Evolutionary conservation across 2,888 invertebrate genomes (phyloP).

Genomic region (Drosophila percnosoma): DNA sequence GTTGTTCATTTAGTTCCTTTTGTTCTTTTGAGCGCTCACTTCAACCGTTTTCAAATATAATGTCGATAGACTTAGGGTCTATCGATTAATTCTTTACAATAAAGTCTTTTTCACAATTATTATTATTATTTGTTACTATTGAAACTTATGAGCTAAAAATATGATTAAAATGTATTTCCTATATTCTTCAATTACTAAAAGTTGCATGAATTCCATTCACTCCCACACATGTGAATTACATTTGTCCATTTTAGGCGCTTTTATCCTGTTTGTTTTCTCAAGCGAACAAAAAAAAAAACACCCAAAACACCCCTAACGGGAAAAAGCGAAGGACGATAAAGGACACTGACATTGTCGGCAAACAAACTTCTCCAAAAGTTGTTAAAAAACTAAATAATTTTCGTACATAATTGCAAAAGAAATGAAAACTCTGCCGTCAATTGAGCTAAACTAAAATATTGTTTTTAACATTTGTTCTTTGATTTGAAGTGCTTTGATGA

Average conservation of each 20-base stretch:
- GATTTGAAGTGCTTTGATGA: slow-evolving; percentile 18
- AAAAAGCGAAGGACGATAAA: slow-evolving; percentile 75
- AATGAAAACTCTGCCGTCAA: slow-evolving; percentile 27
- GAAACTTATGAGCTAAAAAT: neutral
- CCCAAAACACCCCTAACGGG: slow-evolving; percentile 66
- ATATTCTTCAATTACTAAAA: neutral
- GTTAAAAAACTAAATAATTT: slow-evolving; percentile 22
- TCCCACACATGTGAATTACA: neutral
- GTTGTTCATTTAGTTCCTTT: neutral
- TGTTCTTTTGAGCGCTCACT: neutral
- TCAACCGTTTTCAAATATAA: neutral
- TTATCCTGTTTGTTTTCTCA: slow-evolving; percentile 54
- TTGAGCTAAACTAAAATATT: slow-evolving; percentile 11
- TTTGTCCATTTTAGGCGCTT: slow-evolving; percentile 60
- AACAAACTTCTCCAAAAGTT: slow-evolving; percentile 43
- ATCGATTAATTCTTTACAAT: slow-evolving; percentile 2
- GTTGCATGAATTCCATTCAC: neutral
- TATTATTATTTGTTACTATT: neutral
- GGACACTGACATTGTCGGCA: slow-evolving; percentile 77
- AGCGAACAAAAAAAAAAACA: slow-evolving; percentile 33
- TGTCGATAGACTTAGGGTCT: neutral
- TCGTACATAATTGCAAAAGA: slow-evolving; percentile 14
- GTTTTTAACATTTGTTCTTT: slow-evolving; percentile 12
- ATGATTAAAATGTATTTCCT: neutral
- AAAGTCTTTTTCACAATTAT: neutral